Evolutionary conservation across 2,888 invertebrate species (phyloP), one percentile per base, ranked within the genome.

Genomic region (Artemia sinica): DNA sequence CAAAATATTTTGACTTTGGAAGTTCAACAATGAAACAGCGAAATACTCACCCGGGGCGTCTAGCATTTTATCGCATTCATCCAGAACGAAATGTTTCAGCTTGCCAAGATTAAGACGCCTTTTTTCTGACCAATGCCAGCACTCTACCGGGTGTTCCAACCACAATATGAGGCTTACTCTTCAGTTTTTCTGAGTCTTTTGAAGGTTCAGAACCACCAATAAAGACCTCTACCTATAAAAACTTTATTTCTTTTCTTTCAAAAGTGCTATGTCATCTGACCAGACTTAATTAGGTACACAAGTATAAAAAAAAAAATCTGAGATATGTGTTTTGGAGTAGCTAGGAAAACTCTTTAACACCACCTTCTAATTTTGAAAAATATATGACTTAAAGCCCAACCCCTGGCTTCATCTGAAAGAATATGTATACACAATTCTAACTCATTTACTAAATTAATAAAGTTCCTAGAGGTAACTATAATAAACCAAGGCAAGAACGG

Each of bases 41-140:
- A 28, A 28, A 28, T 50, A 73, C 82, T 79, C 80, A 92, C 92
- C 93, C 78, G 92, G 82, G 75, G 89, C 85, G 80, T 96, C 96
- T 74, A 99, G 84, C 97, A 99, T 98, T 81, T 97, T 97, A 80
- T 99, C 98, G 78, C 98, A 99, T 78, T 99, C 98, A 77, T 98
- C 98, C 72, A 99, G 84, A 76, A 99, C 92, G 80, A 98, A 99
- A 80, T 98, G 98, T 79, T 98, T 99, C 75, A 97, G 82, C 78
- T 95, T 87, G 79, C 95, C 95, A 72, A 99, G 81, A 77, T 89
- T 91, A 50, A 99, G 81, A 76, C 91, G 91, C n/a, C 81, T 96
- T 96, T 74, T 84, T 88, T 74, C 91, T 86, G 67, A 93, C 90
- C 72, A 99, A 82, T 12, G 97, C 97, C 74, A 98, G 82, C 76